Evolutionary conservation across 2,113 vertebrate species (phyloP).

Genomic region (Menidia beryllina): DNA sequence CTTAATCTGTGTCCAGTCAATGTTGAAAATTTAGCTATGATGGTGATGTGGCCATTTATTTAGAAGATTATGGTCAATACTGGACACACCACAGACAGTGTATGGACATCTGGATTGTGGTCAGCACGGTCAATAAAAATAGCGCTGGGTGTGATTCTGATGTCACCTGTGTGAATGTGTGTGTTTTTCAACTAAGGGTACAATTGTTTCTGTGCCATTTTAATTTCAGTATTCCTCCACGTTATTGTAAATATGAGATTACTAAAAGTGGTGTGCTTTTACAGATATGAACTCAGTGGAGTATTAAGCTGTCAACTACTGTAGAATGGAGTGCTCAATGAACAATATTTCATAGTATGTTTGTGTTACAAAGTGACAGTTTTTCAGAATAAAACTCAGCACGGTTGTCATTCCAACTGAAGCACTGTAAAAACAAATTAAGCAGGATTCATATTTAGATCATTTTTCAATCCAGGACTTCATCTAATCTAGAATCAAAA

Average conservation of each 20-base stretch:
- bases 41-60: slow-evolving; percentile 18
- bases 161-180: slow-evolving; percentile 29
- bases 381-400: slow-evolving; percentile 77
- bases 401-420: background rate
- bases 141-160: slow-evolving; percentile 22
- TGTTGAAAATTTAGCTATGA: slow-evolving; percentile 41
- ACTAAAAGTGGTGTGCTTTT: slow-evolving; percentile 17
- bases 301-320: slow-evolving; percentile 9
- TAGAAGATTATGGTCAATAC: slow-evolving; percentile 21
- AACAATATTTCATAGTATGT: slow-evolving; percentile 19
- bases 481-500: background rate
- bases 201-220: slow-evolving; percentile 7
- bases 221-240: slow-evolving; percentile 6
- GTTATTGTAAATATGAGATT: slow-evolving; percentile 17
- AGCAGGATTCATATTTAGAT: background rate
- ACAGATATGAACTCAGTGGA: slow-evolving; percentile 10
- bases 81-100: too few relatives aligned
- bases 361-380: slow-evolving; percentile 70
- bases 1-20: slow-evolving; percentile 11
- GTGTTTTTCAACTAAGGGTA: slow-evolving; percentile 15
- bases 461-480: background rate
- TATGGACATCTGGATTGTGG: too few relatives aligned
- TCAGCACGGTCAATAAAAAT: slow-evolving; percentile 33
- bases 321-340: background rate
- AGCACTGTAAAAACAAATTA: background rate